Evolutionary conservation across 2,113 vertebrate genomes (phyloP).

Genomic region (Pterocles gutturalis): DNA sequence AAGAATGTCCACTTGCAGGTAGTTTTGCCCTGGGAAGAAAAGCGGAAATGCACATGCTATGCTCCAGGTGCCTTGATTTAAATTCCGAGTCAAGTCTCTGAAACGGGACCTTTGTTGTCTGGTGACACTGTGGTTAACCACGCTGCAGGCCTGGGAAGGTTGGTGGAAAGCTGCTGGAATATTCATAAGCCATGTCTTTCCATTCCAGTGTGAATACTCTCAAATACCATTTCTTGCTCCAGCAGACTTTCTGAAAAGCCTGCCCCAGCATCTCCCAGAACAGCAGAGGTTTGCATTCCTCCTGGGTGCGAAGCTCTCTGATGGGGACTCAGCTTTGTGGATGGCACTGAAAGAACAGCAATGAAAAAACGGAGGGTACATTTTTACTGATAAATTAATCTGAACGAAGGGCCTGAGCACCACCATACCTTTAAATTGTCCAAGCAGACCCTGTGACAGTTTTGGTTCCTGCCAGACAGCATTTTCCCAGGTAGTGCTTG

Average conservation of each 20-base stretch:
- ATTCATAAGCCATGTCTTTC: not conserved
- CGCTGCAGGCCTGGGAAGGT: not conserved
- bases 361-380: not conserved
- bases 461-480: not conserved
- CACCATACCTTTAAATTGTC: not conserved
- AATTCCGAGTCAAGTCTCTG: not conserved
- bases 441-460: not conserved
- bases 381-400: not conserved
- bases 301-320: not conserved
- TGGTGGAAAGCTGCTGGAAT: not conserved
- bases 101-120: not conserved
- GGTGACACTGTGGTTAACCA: not conserved
- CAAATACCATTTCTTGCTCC: not conserved
- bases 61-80: not conserved
- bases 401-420: not conserved
- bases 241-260: not conserved
- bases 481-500: not conserved
- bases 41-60: not conserved
- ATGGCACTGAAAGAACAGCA: not conserved
- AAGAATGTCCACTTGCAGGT: not conserved
- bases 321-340: not conserved
- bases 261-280: not conserved
- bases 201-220: not conserved
- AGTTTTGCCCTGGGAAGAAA: not conserved
- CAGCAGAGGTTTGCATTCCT: not conserved